phyloP scores from a whole-genome alignment of 2,797 vertebrate genomes.

The Poeciliopsis gracilis region DNA sequence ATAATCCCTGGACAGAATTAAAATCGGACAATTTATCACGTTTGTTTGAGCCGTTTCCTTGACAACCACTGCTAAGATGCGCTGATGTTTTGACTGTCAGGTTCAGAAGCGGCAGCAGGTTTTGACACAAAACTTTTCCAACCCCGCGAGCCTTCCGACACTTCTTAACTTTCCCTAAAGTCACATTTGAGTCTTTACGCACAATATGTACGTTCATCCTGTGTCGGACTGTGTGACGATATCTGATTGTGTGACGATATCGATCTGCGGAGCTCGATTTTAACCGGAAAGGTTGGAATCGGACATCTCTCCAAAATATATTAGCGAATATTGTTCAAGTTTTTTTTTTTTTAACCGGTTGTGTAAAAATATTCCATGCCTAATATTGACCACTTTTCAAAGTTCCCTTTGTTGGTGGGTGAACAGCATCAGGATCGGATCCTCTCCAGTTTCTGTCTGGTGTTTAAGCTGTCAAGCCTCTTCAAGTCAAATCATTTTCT shows the following conservation, averaged over 20 bases:
- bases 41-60: background rate
- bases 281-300: background rate
- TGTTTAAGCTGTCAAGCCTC: slow-evolving; percentile 28
- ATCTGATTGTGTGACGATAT: background rate
- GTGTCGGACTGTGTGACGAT: background rate
- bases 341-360: too few species aligned
- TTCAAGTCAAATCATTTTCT: slow-evolving; percentile 13
- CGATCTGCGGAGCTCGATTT: background rate
- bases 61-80: background rate
- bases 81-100: background rate
- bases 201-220: background rate
- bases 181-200: background rate
- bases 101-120: background rate
- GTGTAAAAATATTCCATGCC: background rate
- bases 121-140: background rate
- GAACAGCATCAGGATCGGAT: slow-evolving; percentile 6
- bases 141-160: background rate
- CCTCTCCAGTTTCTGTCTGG: background rate
- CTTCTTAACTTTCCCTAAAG: background rate
- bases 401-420: background rate
- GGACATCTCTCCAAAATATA: background rate
- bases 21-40: background rate
- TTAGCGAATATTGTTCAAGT: background rate
- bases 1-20: background rate
- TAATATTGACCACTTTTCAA: background rate